Percentiles rank a stretch among this genome's conserved stretches.
phyloP scores from a whole-genome alignment of 2,113 vertebrate genomes.

The Felis chaus region DNA sequence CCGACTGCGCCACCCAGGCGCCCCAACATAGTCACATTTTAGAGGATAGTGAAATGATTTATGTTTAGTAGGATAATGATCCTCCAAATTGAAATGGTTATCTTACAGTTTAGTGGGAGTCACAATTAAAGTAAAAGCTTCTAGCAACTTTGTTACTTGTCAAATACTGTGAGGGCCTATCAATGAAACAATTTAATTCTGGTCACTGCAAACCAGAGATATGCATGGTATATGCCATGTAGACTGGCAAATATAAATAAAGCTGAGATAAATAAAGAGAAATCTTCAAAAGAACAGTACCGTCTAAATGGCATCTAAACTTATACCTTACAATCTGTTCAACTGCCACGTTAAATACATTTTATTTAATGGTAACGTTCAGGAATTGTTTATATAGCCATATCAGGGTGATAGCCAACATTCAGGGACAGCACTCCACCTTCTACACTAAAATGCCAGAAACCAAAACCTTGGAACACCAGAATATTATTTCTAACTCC shows the following conservation, averaged over 20 bases:
- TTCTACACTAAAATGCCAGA: neutral
- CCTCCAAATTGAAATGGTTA: slow-evolving; percentile 44
- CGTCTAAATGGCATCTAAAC: slow-evolving; percentile 22
- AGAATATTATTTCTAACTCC: slow-evolving; percentile 43
- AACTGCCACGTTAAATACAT: neutral
- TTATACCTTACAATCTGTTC: slow-evolving; percentile 17
- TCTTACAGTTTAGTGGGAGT: slow-evolving; percentile 46
- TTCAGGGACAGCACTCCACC: neutral
- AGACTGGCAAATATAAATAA: slow-evolving; percentile 2
- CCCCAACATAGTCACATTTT: slow-evolving; percentile 28
- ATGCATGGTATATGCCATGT: neutral
- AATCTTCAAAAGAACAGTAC: slow-evolving; percentile 21
- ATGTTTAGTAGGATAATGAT: slow-evolving; percentile 49
- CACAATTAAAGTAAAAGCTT: slow-evolving; percentile 51
- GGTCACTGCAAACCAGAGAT: slow-evolving; percentile 7
- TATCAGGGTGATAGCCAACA: neutral
- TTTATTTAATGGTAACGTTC: slow-evolving; percentile 27
- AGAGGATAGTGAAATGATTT: slow-evolving; percentile 46
- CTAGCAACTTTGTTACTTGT: slow-evolving; percentile 44
- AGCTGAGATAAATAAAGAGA: neutral
- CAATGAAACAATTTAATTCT: slow-evolving; percentile 37
- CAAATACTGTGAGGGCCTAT: neutral
- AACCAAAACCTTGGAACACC: neutral
- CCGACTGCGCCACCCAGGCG: too few species aligned
- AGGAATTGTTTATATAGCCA: neutral